Percentiles rank a stretch among this genome's conserved stretches.
These are phyloP conservation scores for Acropternis orthonyx DNA, from an alignment of 2,797 vertebrate genomes.

Conservation along the genomic window DNA sequence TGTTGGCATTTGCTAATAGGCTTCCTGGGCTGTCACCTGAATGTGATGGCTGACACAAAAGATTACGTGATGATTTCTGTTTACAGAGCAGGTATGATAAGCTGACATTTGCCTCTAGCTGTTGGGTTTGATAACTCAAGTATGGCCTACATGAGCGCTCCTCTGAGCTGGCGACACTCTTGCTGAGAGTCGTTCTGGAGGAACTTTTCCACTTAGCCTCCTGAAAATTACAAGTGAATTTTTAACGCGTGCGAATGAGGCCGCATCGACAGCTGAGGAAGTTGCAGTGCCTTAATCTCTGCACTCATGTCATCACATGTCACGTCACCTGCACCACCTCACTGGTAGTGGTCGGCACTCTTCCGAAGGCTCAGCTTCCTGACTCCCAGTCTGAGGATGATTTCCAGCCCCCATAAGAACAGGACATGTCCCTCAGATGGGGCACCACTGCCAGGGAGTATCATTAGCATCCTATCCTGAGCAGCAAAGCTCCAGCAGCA, in stretches of 20 bases:
- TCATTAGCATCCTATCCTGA: neutral
- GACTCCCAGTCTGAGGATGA: fast-evolving
- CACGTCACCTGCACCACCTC: fast-evolving
- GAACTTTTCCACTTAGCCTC: neutral
- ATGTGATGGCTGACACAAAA: slow-evolving; percentile 37
- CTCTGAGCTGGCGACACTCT: neutral
- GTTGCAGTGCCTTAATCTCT: neutral
- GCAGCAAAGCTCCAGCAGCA: neutral
- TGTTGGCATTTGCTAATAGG: slow-evolving; percentile 54
- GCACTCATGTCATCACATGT: neutral
- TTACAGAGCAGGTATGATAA: slow-evolving; percentile 41
- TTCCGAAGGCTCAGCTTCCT: neutral
- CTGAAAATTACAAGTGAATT: neutral
- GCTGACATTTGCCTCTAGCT: slow-evolving; percentile 43
- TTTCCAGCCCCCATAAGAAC: neutral
- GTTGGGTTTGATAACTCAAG: slow-evolving; percentile 32
- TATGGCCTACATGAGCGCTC: neutral
- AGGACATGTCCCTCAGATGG: fast-evolving
- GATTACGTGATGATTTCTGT: slow-evolving; percentile 38
- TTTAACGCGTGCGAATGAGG: neutral
- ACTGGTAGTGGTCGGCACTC: fast-evolving
- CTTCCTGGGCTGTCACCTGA: slow-evolving; percentile 45
- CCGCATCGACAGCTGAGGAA: neutral
- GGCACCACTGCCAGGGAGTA: fast-evolving
- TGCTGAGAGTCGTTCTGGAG: neutral